Base-by-base conservation (phyloP, 1,140 invertebrate species). In the Dreissena polymorpha region DNA sequence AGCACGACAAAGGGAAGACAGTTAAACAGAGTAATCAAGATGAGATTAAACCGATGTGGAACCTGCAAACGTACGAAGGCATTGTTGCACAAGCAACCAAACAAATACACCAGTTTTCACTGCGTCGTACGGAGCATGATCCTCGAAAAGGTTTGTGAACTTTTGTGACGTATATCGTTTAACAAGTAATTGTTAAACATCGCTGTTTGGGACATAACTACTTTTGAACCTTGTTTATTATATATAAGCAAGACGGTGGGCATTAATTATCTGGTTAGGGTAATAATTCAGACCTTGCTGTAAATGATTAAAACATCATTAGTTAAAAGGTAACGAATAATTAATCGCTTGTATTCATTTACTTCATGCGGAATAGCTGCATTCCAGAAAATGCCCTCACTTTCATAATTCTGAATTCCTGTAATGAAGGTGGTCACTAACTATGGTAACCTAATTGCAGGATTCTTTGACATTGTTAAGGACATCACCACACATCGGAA, bases 31-130 rank as follows among this genome's bases (percentile, higher is more conserved):
- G 25, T 7, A 69, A 50, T 6, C 21, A 25, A 23, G 39, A 67
- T 27, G 71, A 74, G 49, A 71, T 75, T 68, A 75, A 78, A 29
- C 67, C 76, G 29, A 82, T 80, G 29, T 87, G 86, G 86, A 71
- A 77, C 16, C 8, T 87, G 13, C 63, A 78, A 16, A 85, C 79
- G 39, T 87, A 73, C 60, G 65, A 76, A n/a, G 74, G 68, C 13
- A 68, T 87, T 13, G 55, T 78, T 18, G 23, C 29, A 51, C 27
- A 72, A 82, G 74, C 70, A 76, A 68, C 69, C 78, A 14, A 50
- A 81, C 51, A 72, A 73, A 18, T 69, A 51, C 25, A 63, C 85
- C 63, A 73, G 50, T 85, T 87, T 53, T 85, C 78, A 1, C 39
- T 81, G 10, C 23, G 60, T 21, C 27, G 78, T 65, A 77, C 65